A percentile compares a stretch with the other conserved stretches of the same genome.
Conservation (phyloP, 2,888 invertebrate genomes). For the Cetonia aurata region DNA sequence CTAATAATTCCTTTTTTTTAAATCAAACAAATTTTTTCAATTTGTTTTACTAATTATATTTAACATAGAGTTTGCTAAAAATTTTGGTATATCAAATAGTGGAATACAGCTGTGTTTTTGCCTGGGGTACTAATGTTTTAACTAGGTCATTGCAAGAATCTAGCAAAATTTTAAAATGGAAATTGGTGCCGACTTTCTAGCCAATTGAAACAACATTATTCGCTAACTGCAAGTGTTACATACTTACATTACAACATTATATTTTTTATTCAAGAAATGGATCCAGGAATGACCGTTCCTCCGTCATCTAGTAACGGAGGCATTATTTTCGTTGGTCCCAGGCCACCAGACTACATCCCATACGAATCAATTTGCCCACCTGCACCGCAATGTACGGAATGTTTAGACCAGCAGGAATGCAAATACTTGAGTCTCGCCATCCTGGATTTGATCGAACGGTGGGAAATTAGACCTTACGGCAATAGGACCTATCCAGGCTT, state of each 20-base stretch:
- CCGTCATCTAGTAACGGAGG: constrained; percentile 61
- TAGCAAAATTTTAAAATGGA: too few relatives aligned
- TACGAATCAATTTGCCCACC: constrained; percentile 74
- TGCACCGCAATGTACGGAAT: constrained; percentile 73
- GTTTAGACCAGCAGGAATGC: constrained; percentile 72
- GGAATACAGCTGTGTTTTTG: too few relatives aligned
- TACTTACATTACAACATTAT: neutral
- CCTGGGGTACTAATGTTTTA: too few relatives aligned
- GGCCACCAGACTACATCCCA: constrained; percentile 72
- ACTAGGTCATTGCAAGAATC: too few relatives aligned
- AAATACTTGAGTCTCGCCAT: constrained; percentile 71
- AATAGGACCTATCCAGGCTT: constrained; percentile 63
- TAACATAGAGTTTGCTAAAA: too few relatives aligned
- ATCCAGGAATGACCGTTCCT: constrained; percentile 69
- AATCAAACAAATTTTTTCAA: too few relatives aligned
- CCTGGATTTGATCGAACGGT: constrained; percentile 70
- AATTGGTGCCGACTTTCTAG: too few relatives aligned
- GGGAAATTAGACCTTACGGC: constrained; percentile 70
- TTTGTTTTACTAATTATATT: too few relatives aligned
- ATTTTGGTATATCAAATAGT: too few relatives aligned
- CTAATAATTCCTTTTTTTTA: too few relatives aligned
- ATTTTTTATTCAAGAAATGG: constrained; percentile 59
- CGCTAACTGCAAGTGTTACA: neutral
- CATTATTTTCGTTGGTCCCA: constrained; percentile 70
- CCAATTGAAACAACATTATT: too few relatives aligned